Conservation (phyloP, 1,140 invertebrate species). For the Gerris buenoi region DNA sequence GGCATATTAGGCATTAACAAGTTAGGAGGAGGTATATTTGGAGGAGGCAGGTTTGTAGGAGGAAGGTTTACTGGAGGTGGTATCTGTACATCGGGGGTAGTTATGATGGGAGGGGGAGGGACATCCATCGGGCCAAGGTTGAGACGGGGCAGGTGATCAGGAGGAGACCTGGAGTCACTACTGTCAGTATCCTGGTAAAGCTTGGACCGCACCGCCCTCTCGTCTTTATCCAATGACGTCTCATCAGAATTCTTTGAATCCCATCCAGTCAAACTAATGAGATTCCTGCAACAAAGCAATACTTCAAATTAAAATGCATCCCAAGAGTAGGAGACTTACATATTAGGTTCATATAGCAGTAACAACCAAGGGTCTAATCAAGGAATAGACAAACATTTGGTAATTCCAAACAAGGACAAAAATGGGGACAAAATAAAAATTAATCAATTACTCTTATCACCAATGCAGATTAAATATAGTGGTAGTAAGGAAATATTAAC, state of each 20-base stretch:
- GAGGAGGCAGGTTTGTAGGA: background rate
- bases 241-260: slow-evolving; percentile 30
- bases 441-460: too few species aligned
- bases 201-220: background rate
- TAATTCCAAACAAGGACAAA: too few species aligned
- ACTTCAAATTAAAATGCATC: too few species aligned
- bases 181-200: background rate
- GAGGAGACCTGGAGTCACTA: background rate
- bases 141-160: background rate
- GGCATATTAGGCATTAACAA: background rate
- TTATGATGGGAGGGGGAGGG: background rate
- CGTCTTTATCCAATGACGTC: background rate
- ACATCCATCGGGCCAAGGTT: background rate
- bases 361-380: too few species aligned
- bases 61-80: background rate
- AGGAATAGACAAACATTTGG: too few species aligned
- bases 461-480: too few species aligned
- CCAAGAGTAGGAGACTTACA: too few species aligned
- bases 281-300: slow-evolving; percentile 37
- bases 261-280: slow-evolving; percentile 66
- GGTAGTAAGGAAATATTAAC: too few species aligned
- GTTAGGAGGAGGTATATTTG: background rate
- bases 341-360: too few species aligned
- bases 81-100: too few species aligned
- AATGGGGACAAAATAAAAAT: too few species aligned